A percentile compares a stretch with the other conserved stretches of the same genome.
Evolutionary conservation across 1,140 invertebrate genomes (phyloP).

Genomic region (Ephestia elutella): DNA sequence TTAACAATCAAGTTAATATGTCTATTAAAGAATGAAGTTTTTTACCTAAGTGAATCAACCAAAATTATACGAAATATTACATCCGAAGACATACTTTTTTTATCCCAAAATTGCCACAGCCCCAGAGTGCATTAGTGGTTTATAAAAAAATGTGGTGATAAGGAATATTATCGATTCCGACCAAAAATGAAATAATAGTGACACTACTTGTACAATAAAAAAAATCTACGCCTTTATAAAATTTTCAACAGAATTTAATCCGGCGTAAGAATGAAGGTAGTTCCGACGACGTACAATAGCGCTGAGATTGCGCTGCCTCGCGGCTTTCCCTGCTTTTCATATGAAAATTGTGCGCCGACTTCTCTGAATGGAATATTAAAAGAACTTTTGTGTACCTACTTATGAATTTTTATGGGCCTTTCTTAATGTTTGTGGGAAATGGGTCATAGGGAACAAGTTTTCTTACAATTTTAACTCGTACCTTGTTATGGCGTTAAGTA

Average conservation of each 20-base stretch:
- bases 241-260: background rate
- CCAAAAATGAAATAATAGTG: too few species aligned
- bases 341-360: slow-evolving; percentile 1
- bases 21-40: too few species aligned
- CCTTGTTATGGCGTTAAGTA: background rate
- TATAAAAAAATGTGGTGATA: too few species aligned
- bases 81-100: too few species aligned
- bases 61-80: too few species aligned
- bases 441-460: background rate
- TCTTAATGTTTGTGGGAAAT: background rate
- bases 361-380: slow-evolving; percentile 8
- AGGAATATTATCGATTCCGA: too few species aligned
- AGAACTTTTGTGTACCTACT: background rate
- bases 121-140: too few species aligned
- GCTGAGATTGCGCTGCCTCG: background rate
- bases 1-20: too few species aligned
- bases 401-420: background rate
- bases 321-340: slow-evolving; percentile 1
- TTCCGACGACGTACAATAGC: background rate
- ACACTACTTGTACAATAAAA: too few species aligned
- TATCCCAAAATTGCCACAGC: too few species aligned
- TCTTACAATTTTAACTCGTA: background rate
- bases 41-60: too few species aligned
- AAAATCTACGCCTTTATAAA: too few species aligned
- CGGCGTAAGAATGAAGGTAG: background rate